These are phyloP conservation scores for Coracias cyanogaster DNA, from an alignment of 2,797 vertebrate genomes.

Conservation along the genomic window DNA sequence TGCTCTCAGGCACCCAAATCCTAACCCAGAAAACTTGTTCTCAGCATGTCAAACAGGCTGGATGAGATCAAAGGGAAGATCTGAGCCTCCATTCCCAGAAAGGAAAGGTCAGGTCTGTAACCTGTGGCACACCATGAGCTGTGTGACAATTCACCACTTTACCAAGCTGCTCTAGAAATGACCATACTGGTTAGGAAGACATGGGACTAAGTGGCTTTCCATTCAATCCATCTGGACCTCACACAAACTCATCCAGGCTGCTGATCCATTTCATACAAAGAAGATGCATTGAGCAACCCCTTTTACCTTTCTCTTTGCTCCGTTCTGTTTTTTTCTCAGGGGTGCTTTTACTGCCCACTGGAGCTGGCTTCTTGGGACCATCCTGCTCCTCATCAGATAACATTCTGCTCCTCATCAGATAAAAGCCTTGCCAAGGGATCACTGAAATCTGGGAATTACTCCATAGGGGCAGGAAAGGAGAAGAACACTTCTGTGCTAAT, in stretches of 20 bases:
- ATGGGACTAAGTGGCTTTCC: not conserved
- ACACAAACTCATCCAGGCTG: not conserved
- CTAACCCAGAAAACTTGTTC: not conserved
- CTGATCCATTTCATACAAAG: not conserved
- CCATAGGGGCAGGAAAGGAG: not conserved
- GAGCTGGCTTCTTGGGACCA: slow-evolving; percentile 17
- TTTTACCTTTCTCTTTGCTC: slow-evolving; percentile 48
- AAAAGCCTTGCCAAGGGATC: slow-evolving; percentile 82
- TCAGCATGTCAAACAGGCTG: not conserved
- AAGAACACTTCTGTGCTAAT: not conserved
- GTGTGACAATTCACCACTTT: not conserved
- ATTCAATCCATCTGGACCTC: not conserved
- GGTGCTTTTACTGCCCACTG: not conserved
- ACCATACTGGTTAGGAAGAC: not conserved
- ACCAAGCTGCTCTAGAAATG: not conserved
- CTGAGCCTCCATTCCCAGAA: not conserved
- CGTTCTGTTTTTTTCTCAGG: not conserved
- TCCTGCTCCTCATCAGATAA: slow-evolving; percentile 80
- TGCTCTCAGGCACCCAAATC: not conserved
- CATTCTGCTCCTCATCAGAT: slow-evolving; percentile 79
- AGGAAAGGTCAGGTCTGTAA: not conserved
- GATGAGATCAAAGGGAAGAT: not conserved
- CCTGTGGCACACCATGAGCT: not conserved
- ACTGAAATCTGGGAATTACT: slow-evolving; percentile 69
- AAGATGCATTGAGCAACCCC: not conserved